Base-by-base conservation (phyloP, 2,797 vertebrate species). In the Gymnothorax reevesii region DNA sequence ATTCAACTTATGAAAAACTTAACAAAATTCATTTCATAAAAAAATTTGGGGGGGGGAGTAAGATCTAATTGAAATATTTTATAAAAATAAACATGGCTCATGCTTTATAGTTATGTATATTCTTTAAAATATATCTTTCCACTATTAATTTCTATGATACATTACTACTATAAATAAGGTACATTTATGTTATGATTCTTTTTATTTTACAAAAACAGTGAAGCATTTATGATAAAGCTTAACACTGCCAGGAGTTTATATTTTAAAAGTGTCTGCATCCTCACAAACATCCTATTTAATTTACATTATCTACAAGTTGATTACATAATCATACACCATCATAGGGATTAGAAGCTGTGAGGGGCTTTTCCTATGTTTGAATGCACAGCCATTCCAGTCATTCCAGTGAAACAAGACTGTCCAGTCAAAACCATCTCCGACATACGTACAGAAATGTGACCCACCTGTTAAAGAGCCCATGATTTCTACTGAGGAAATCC, bases 11-110 rank as follows among this genome's bases (percentile, higher is more conserved):
- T 91, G 89, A 90, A 88, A 88, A 86, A 93, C 92, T 75, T 77
- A 82, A 87, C 59, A 90, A 89, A 91, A 88, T 25, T 86, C 42
- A 49, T 90, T 88, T 93, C 89, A 60, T 49, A 82, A 90, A 88
- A 91, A 91, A 91, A n/a, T n/a, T 90, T 94, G 93, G 92, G 89
- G 79, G 89, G 85, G 92, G 92, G 85, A 85, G 89, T 89, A 89
- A 87, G 92, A 89, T 88, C 82, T 54, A 88, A 88, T 93, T 89
- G 87, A 91, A 93, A 89, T 86, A 91, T 89, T 92, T 95, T 96
- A 96, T 94, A 96, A 97, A 97, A 96, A 96, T 96, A 96, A 96
- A 95, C 93, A 95, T 90, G 92, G 94, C 90, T 89, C 95, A 96
- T 95, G 95, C 95, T 94, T 93, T 94, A 93, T 94, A 91, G 87